Conservation (phyloP, 2,113 vertebrate genomes). For the Eulemur rufifrons region DNA sequence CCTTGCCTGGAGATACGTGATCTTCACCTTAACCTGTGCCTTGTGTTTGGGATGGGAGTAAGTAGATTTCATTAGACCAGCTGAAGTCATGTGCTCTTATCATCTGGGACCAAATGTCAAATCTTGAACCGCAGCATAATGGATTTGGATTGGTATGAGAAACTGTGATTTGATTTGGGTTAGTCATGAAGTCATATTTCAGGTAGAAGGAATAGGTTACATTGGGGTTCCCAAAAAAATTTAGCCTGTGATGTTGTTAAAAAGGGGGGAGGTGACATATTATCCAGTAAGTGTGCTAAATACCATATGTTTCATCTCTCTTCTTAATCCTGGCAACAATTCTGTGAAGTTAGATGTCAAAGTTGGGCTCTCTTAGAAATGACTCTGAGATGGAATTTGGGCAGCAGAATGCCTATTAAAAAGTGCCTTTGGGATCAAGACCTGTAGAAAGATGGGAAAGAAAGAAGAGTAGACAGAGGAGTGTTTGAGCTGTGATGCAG, state of each 20-base stretch:
- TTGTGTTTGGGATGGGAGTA: neutral
- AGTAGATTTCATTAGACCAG: neutral
- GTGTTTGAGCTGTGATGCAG: neutral
- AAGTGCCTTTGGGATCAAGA: neutral
- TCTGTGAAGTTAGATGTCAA: neutral
- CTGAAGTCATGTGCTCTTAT: neutral
- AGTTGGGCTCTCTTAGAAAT: neutral
- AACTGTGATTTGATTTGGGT: neutral
- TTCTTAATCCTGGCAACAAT: neutral
- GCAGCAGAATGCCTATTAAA: neutral
- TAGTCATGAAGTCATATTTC: neutral
- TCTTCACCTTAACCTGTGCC: neutral
- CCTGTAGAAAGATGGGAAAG: neutral
- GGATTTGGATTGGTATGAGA: neutral
- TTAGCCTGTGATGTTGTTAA: neutral
- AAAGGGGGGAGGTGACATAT: neutral
- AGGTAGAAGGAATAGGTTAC: neutral
- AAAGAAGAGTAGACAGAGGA: neutral
- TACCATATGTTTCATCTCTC: neutral
- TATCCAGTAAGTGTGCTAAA: neutral
- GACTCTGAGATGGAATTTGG: neutral
- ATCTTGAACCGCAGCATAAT: neutral
- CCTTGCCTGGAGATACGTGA: neutral
- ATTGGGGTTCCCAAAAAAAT: neutral
- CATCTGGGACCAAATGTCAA: neutral